These are phyloP conservation scores for Caenorhabditis sp. DNA, from an alignment of 2,888 invertebrate species.

Conservation along the genomic window DNA sequence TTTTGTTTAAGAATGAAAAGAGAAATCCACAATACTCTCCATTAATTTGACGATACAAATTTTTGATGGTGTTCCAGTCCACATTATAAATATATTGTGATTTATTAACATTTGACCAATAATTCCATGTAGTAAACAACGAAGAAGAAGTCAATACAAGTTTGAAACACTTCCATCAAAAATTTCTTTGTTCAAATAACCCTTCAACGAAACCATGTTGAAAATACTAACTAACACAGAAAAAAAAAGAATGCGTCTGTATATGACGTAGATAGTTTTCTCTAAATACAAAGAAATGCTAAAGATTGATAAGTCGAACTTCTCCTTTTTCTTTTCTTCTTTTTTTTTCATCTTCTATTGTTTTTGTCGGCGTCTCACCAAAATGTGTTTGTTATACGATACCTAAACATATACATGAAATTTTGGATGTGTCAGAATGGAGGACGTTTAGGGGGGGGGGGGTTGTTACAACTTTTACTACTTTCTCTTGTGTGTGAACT, in stretches of 20 bases:
- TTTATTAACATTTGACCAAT: background rate
- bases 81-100: background rate
- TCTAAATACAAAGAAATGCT: background rate
- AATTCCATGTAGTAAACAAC: background rate
- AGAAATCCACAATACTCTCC: too few relatives aligned
- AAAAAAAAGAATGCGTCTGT: background rate
- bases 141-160: background rate
- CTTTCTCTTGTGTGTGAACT: too few relatives aligned
- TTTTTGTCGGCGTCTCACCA: constrained; percentile 8
- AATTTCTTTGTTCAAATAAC: constrained; percentile 5
- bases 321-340: constrained; percentile 4
- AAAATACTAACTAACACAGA: constrained; percentile 4
- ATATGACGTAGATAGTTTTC: constrained; percentile 3
- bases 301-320: constrained; percentile 8
- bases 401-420: background rate
- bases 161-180: background rate
- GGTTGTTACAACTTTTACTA: too few relatives aligned
- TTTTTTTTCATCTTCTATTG: constrained; percentile 5
- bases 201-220: background rate
- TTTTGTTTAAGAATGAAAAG: background rate
- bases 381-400: background rate
- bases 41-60: background rate
- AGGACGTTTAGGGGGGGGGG: background rate
- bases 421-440: background rate
- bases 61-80: background rate